These are phyloP conservation scores for Alviniconcha marisindica DNA, from an alignment of 1,140 invertebrate species.

Conservation along the genomic window DNA sequence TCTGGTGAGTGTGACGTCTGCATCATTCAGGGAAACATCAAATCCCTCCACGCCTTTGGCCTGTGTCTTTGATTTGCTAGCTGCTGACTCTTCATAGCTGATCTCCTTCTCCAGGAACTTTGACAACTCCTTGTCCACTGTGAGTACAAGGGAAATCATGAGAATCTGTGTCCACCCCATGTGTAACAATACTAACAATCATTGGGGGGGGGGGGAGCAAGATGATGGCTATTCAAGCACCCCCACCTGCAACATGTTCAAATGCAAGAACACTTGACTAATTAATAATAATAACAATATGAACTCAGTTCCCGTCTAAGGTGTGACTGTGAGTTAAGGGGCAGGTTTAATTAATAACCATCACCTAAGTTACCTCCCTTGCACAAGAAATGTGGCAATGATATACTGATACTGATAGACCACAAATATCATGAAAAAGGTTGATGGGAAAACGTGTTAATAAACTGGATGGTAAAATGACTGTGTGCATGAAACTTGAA, in stretches of 20 bases:
- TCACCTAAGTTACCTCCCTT: no score
- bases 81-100: conserved; percentile 43
- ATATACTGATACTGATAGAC: no score
- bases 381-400: no score
- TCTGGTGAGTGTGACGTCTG: conserved; percentile 51
- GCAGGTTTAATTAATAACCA: no score
- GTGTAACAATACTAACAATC: background rate
- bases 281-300: background rate
- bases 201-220: background rate
- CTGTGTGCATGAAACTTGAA: no score
- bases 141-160: background rate
- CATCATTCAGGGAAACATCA: conserved; percentile 46
- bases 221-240: background rate
- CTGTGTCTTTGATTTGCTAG: conserved; percentile 35
- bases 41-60: conserved; percentile 52
- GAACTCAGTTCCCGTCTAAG: background rate
- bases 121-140: conserved; percentile 58
- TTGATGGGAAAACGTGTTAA: no score
- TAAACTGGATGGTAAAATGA: no score
- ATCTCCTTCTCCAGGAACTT: conserved; percentile 57
- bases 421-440: no score
- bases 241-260: background rate
- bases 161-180: background rate
- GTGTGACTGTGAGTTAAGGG: background rate
- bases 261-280: background rate